A percentile compares a stretch with the other conserved stretches of the same genome.
Conservation (phyloP, 64 coral and sea anemone genomes). For the Montipora foliosa region DNA sequence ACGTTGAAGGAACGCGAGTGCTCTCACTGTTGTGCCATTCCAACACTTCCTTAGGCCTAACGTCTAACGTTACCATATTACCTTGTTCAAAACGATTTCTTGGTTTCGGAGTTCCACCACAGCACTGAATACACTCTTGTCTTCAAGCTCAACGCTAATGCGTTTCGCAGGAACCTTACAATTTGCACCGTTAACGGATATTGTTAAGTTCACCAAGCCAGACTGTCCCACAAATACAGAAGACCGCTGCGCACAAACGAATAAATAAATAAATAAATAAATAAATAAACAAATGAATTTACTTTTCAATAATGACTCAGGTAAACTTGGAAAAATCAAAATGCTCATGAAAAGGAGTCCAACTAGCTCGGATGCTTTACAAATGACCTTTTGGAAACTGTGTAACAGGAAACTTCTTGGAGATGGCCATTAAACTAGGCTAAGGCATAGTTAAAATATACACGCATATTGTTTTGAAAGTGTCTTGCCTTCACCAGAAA, state of each 20-base stretch:
- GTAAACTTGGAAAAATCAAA: no score
- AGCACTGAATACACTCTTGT: conserved; percentile 54
- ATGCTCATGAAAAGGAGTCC: no score
- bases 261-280: background rate
- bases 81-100: conserved; percentile 24
- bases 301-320: no score
- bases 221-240: conserved; percentile 21
- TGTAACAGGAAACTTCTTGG: no score
- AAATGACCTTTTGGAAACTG: no score
- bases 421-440: no score
- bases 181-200: background rate
- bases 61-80: background rate
- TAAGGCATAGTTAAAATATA: no score
- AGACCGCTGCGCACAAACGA: conserved; percentile 12
- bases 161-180: background rate
- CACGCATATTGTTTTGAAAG: no score
- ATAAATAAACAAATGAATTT: background rate
- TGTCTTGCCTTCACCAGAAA: no score
- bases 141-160: conserved; percentile 8
- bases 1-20: no score
- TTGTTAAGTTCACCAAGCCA: conserved; percentile 12
- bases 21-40: no score
- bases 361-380: no score
- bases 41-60: background rate
- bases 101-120: conserved; percentile 35